Evolutionary conservation across 2,888 invertebrate species (phyloP).

Genomic region (Panopea generosa): DNA sequence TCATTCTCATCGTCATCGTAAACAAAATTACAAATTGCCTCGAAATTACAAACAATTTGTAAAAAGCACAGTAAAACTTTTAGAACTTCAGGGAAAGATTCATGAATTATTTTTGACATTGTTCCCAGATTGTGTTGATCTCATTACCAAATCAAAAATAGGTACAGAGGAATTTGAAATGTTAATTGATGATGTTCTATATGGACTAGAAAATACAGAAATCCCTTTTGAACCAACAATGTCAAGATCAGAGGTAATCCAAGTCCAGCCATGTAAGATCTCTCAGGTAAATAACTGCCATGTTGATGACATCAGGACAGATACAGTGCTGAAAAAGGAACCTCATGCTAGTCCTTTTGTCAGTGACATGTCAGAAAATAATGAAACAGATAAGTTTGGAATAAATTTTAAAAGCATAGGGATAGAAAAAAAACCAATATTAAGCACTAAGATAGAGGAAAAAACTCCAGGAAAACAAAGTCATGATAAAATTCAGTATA

Average conservation of each 20-base stretch:
- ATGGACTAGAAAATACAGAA: constrained; percentile 27
- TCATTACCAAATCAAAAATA: constrained; percentile 46
- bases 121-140: constrained; percentile 62
- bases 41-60: constrained; percentile 56
- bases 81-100: constrained; percentile 60
- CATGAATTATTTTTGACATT: constrained; percentile 58
- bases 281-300: background rate
- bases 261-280: background rate
- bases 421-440: too few species aligned
- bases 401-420: too few species aligned
- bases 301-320: background rate
- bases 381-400: too few species aligned
- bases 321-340: too few species aligned
- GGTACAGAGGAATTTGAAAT: constrained; percentile 62
- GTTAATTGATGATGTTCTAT: constrained; percentile 58
- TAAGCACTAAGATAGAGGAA: too few species aligned
- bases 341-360: too few species aligned
- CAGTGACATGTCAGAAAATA: too few species aligned
- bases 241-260: background rate
- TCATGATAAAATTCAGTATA: too few species aligned
- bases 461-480: too few species aligned
- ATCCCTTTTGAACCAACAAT: constrained; percentile 5
- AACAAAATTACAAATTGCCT: constrained; percentile 42
- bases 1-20: background rate
- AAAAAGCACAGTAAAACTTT: constrained; percentile 39